Evolutionary conservation across 2,113 vertebrate species (phyloP), one percentile per base, ranked within the genome.

Genomic region (Heterocephalus glaber): DNA sequence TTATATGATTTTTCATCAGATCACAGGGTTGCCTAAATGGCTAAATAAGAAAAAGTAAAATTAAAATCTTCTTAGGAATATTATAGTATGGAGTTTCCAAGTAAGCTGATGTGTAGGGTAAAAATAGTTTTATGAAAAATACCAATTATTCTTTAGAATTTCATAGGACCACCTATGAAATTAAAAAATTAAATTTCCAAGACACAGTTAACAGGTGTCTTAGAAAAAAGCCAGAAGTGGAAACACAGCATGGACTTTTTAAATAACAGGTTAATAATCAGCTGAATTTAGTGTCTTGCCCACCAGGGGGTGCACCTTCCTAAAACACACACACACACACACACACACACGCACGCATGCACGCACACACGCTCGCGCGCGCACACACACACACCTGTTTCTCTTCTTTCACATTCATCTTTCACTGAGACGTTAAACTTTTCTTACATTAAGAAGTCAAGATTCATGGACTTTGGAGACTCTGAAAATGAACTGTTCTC

Each of bases 401-500:
- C 44, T 56, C 49, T 87, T 66, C 63, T 74, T 28, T 94, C 44
- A 89, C 5, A 1, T 9, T 92, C n/a, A 49, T 58, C 3, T 76
- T 79, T 77, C 8, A 22, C 33, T 28, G 4, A 47, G 17, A 88
- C 3, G 2, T 76, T 20, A 87, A 87, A 38, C n/a, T 72, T 93
- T 79, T 5, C 13, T 87, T n/a, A 26, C n/a, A 58, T 30, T 77
- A 68, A 70, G 83, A 61, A 77, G n/a, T 63, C n/a, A 86, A 41
- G 33, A 85, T 81, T 5, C 16, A 82, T 19, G 66, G 7, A 68
- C 47, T 63, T 10, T 61, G 63, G 74, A 79, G 68, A 28, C 35
- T 79, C 52, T 79, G 33, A 87, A 89, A 90, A 97, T 96, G 93
- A 72, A 28, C 61, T 38, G 28, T 38, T 58, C 12, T 11, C 35